Evolutionary conservation across 2,797 vertebrate genomes (phyloP), one percentile per base, ranked within the genome.

Genomic region (Gouania willdenowi): DNA sequence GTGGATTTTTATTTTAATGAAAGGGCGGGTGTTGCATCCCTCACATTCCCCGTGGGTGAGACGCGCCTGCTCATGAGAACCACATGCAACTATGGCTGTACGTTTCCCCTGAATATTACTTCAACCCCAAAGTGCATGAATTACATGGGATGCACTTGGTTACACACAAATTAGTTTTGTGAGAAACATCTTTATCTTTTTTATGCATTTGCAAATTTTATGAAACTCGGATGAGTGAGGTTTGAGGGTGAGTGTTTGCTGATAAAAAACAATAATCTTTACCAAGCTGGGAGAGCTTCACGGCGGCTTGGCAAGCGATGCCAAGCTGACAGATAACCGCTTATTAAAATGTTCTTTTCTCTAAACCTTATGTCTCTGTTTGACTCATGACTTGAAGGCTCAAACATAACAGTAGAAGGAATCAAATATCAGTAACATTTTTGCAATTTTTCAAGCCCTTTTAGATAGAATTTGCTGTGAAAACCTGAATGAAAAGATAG

Each of bases 401-500:
- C 41, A 43, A 50, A 45, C 26, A 21, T 34, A 17, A 32, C 26
- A 45, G 59, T 41, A 61, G 50, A 62, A 37, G 46, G 58, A 65
- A 75, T 54, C 28, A 32, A 51, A 46, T 62, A 56, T 65, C 60
- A 71, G 64, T 60, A 53, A 76, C 63, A 61, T 70, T 79, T 65
- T 24, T 4, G 24, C 72, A 78, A 83, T 83, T 79, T 83, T 79
- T 74, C 50, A 62, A 17, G 42, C 59, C 38, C 51, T 40, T 50
- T 31, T 71, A 71, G 45, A 73, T n/a, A 76, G 51, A 71, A 77
- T 57, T 69, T 54, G 41, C 59, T 71, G 57, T 63, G 70, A 75
- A 68, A 36, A 62, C 53, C 54, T 53, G 69, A 66, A 49, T 48
- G 57, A 50, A 50, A 45, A 53, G 72, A 78, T 77, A 70, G 41